Conservation (phyloP, 2,797 vertebrate genomes). For the Sebastiscus albofasciatus region DNA sequence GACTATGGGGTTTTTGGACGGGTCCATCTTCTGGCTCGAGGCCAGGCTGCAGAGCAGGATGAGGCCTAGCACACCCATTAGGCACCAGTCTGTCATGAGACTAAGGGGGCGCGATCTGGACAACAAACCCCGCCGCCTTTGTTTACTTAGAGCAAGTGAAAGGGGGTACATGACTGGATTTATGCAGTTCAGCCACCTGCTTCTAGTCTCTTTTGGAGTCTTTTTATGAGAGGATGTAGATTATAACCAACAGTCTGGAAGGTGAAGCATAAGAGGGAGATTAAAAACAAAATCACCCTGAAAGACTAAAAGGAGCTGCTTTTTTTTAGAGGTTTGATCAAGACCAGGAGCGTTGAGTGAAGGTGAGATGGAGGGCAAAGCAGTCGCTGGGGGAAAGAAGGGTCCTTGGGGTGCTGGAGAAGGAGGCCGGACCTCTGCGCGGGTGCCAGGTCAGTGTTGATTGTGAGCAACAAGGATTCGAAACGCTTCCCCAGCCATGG, state of each 20-base stretch:
- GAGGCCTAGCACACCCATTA: constrained; percentile 75
- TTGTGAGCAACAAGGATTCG: constrained; percentile 38
- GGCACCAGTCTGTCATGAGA: constrained; percentile 66
- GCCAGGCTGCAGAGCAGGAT: constrained; percentile 74
- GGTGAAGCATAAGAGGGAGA: constrained; percentile 11
- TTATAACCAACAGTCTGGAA: constrained; percentile 21
- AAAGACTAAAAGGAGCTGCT: constrained; percentile 11
- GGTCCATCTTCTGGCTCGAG: constrained; percentile 83
- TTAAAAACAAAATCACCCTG: constrained; percentile 12
- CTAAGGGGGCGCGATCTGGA: constrained; percentile 48
- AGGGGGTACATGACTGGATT: constrained; percentile 66
- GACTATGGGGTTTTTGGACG: constrained; percentile 86
- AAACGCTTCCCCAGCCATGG: constrained; percentile 58
- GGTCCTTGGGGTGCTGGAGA: constrained; percentile 19
- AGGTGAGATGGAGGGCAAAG: constrained; percentile 17
- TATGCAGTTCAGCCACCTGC: constrained; percentile 51
- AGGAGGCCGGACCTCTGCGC: constrained; percentile 5
- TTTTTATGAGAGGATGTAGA: constrained; percentile 15
- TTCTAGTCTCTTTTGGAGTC: constrained; percentile 19
- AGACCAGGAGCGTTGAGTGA: neutral
- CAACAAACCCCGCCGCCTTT: constrained; percentile 43
- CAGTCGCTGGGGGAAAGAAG: constrained; percentile 6
- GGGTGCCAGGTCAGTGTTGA: constrained; percentile 60
- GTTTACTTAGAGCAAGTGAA: constrained; percentile 46
- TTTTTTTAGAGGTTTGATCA: neutral